Evolutionary conservation across 2,888 invertebrate genomes (phyloP).

Genomic region (Limnephilus lunatus): DNA sequence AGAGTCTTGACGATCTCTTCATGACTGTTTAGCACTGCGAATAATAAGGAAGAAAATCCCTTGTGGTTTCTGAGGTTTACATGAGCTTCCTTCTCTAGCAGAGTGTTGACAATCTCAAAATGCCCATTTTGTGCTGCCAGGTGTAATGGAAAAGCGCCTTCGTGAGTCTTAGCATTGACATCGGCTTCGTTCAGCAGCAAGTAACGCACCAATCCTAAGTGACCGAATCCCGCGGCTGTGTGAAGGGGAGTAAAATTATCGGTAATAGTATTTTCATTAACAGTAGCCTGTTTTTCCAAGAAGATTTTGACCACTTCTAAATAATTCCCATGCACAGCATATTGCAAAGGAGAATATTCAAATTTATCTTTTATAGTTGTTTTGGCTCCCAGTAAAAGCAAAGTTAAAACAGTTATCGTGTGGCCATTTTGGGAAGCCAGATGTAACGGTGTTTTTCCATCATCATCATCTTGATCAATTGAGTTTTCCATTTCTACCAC

Average conservation of each 20-base stretch:
- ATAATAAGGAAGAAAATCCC: neutral
- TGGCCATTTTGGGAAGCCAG: neutral
- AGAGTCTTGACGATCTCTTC: conserved; percentile 11
- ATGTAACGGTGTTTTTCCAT: conserved; percentile 7
- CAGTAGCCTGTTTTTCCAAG: neutral
- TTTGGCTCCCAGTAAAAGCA: neutral
- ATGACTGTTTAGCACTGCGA: neutral
- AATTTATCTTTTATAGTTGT: too few species aligned
- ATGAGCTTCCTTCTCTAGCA: neutral
- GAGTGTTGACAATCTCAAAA: neutral
- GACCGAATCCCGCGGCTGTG: neutral
- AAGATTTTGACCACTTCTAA: too few species aligned
- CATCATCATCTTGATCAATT: neutral
- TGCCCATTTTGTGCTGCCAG: conserved; percentile 13
- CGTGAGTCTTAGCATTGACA: neutral
- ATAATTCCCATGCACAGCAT: too few species aligned
- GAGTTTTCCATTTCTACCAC: neutral
- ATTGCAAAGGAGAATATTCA: too few species aligned
- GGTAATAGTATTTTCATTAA: neutral
- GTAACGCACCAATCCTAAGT: neutral
- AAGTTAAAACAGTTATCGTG: neutral
- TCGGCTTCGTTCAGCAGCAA: neutral
- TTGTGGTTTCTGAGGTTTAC: neutral
- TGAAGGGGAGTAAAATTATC: neutral
- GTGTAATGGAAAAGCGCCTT: neutral